Evolutionary conservation across 1,140 invertebrate species (phyloP), one percentile per base, ranked within the genome.

Genomic region (Ceratosolen fusciceps): DNA sequence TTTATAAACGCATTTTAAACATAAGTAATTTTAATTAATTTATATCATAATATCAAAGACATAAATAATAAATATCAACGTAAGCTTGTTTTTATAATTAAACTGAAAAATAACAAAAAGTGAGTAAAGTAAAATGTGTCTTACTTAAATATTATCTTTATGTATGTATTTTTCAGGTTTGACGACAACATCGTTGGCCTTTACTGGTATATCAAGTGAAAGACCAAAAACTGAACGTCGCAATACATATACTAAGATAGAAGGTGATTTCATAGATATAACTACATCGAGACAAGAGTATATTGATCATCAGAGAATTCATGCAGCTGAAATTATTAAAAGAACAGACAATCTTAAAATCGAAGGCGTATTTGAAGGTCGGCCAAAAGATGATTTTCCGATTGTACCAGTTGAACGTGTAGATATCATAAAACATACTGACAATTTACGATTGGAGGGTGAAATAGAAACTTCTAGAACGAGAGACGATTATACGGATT

Each of bases 201-300:
- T 93, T 85, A 94, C 92, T 80, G 92, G 93, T 2, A 91, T 93
- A 86, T 88, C 92, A 79, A 90, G 90, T 29, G 80, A 82, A 71
- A 85, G 86, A 81, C 86, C 89, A 9, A 80, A 85, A 60, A 81
- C 88, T 21, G 92, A 93, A 62, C 84, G 92, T 26, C 85, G 90
- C 12, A 83, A 87, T 14, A 92, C 93, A 82, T 93, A 93, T 83
- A 85, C 93, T 0, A 91, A 87, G 82, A 89, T 91, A 0, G 93
- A 93, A 84, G 93, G 92, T 37, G 89, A 92, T 19, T 93, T 93
- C 82, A 91, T 83, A 43, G 92, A 92, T 71, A 93, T 94, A 83
- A 95, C 93, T 4, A 95, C 93, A 54, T 92, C 89, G 62, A 89
- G 91, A 86, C 91, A 92, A 7, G 94, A 95, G 87, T 95, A 91